Percentiles rank a stretch among this genome's conserved stretches.
Conservation (phyloP, 2,113 vertebrate genomes). For the Proterorhinus semilunaris region DNA sequence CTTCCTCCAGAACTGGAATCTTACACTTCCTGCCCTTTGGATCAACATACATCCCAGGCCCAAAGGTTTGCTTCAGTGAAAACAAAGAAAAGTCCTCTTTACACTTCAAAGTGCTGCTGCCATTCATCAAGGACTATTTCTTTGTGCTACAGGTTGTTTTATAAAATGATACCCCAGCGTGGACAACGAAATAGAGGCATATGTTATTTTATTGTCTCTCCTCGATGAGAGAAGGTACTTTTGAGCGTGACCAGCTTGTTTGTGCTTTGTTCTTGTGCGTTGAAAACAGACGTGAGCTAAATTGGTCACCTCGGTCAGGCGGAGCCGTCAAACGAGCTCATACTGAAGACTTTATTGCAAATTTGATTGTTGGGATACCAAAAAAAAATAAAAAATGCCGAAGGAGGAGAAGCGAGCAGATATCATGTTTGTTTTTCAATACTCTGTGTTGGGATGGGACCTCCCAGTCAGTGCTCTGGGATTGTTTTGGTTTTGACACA, state of each 20-base stretch:
- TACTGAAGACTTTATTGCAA: background rate
- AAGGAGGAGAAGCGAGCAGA: background rate
- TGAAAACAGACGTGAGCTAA: background rate
- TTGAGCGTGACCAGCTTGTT: background rate
- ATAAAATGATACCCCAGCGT: background rate
- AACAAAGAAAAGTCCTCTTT: background rate
- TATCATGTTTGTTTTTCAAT: background rate
- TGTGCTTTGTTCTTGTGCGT: background rate
- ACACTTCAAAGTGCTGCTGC: constrained; percentile 2
- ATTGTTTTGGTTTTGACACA: background rate
- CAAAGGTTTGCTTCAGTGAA: background rate
- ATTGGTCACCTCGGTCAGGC: background rate
- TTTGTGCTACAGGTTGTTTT: background rate
- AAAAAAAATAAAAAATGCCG: background rate
- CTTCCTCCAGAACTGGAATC: background rate
- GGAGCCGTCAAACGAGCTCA: background rate
- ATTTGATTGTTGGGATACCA: background rate
- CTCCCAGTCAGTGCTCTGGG: background rate
- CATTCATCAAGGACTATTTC: background rate
- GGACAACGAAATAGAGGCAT: no score
- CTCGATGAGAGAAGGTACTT: no score
- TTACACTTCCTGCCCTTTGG: background rate
- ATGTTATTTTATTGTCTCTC: no score
- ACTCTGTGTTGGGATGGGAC: background rate
- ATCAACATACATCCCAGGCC: constrained; percentile 4